These are phyloP conservation scores for Pontoporia blainvillei DNA, from an alignment of 2,113 vertebrate species.

Conservation along the genomic window DNA sequence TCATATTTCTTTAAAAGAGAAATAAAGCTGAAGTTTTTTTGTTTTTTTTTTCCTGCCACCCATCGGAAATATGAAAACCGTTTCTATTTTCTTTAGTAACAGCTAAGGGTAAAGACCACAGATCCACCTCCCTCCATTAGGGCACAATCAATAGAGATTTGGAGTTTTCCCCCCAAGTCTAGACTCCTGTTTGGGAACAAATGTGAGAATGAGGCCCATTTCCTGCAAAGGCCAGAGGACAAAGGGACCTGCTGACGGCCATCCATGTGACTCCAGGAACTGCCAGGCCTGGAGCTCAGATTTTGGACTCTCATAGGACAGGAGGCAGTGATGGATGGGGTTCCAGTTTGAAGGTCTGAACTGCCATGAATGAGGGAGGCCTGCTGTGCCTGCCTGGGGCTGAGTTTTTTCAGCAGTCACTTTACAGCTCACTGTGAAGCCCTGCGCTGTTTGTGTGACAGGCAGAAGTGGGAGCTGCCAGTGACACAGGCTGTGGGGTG, in stretches of 20 bases:
- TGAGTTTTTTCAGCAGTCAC: slow-evolving; percentile 7
- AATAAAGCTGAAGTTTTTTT: slow-evolving; percentile 36
- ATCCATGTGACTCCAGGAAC: slow-evolving; percentile 38
- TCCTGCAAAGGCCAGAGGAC: slow-evolving; percentile 55
- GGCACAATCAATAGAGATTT: slow-evolving; percentile 72
- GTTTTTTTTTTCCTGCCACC: slow-evolving; percentile 67
- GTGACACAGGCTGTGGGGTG: not conserved
- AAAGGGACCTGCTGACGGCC: slow-evolving; percentile 72
- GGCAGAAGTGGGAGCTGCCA: slow-evolving; percentile 43
- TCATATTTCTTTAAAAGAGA: not conserved
- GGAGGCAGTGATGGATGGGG: slow-evolving; percentile 77
- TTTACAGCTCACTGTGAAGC: slow-evolving; percentile 46
- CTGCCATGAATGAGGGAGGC: slow-evolving; percentile 69
- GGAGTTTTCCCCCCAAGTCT: slow-evolving; percentile 53
- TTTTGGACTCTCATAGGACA: slow-evolving; percentile 58
- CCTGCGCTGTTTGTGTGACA: slow-evolving; percentile 45
- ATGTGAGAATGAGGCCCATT: slow-evolving; percentile 67
- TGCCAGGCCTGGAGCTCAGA: slow-evolving; percentile 30
- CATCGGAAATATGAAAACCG: slow-evolving; percentile 61
- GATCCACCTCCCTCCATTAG: slow-evolving; percentile 76
- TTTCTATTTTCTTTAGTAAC: slow-evolving; percentile 59
- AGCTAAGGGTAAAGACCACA: slow-evolving; percentile 65
- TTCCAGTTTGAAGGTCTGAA: slow-evolving; percentile 64
- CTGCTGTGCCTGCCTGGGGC: slow-evolving; percentile 43
- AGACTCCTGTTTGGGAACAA: slow-evolving; percentile 66